Base-by-base conservation (phyloP, 1,140 invertebrate genomes). In the Drosophila miranda region DNA sequence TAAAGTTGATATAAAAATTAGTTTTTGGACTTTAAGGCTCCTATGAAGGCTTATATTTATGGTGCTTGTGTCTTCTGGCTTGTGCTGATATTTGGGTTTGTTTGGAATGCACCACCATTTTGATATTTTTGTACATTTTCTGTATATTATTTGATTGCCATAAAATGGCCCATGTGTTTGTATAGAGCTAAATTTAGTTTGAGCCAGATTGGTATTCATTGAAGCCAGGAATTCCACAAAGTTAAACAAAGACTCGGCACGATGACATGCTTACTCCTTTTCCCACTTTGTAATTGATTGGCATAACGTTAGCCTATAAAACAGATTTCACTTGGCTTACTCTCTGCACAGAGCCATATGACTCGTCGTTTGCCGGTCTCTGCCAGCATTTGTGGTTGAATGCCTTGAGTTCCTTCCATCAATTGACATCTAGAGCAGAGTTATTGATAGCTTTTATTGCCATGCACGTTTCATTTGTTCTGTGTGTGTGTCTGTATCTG, bases 381-480 rank as follows among this genome's bases (percentile, higher is more conserved):
- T 34, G 16, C 5, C 21, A 26, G 19, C 16, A 11, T 46, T 57
- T 19, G 30, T 14, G 16, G 26, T 43, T 23, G 60, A 59, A 38
- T 60, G 49, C 28, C 63, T 59, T 38, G 58, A 53, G 38, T 59
- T 62, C 19, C 53, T 63, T 49, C 45, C 52, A 53, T 49, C 59
- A 70, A 57, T 78, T 75, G 62, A 56, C 70, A 61, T 70, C 46
- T 49, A 58, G 64, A 74, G 54, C 63, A 30, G 34, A 54, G 64
- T 86, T 86, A 86, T 86, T 87, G 82, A 86, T 86, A 56, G 64
- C 50, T 68, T 68, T 68, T 84, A 75, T 79, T 69, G 76, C 76
- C 34, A 55, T 46, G 55, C 30, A 50, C 62, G 50, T 54, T 68
- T 68, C 51, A 68, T 64, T 56, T 41, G 73, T 50, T 67, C 54